A percentile compares a stretch with the other conserved stretches of the same genome.
phyloP scores from a whole-genome alignment of 2,888 invertebrate species.

The Megamerina dolium region DNA sequence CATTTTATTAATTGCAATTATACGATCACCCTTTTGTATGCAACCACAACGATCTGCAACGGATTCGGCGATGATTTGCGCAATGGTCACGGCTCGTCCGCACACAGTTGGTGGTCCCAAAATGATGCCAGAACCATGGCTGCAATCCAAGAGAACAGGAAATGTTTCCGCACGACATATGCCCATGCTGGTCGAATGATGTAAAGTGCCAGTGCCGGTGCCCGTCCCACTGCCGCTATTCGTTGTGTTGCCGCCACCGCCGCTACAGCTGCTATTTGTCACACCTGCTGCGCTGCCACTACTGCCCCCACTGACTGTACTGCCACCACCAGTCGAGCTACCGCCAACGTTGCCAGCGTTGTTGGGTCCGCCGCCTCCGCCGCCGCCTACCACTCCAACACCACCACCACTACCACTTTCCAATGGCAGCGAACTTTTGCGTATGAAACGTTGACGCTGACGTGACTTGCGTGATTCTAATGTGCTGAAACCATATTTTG shows the following conservation, averaged over 20 bases:
- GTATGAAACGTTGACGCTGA: conserved; percentile 47
- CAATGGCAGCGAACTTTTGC: conserved; percentile 52
- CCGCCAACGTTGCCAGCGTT: conserved; percentile 19
- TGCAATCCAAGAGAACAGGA: conserved; percentile 48
- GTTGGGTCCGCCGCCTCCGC: conserved; percentile 15
- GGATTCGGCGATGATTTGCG: conserved; percentile 44
- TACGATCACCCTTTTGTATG: conserved; percentile 73
- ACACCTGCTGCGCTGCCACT: conserved; percentile 49
- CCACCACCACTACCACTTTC: conserved; percentile 24
- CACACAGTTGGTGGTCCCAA: conserved; percentile 37
- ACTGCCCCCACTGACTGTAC: conserved; percentile 32
- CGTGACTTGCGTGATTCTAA: conserved; percentile 53
- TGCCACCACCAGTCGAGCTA: conserved; percentile 18
- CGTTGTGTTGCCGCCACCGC: conserved; percentile 35
- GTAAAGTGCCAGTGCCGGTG: conserved; percentile 22
- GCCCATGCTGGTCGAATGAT: conserved; percentile 37
- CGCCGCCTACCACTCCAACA: conserved; percentile 8
- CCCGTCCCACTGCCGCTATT: conserved; percentile 30
- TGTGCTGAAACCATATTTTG: conserved; percentile 55
- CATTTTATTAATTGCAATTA: conserved; percentile 78
- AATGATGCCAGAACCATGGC: conserved; percentile 47
- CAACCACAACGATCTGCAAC: conserved; percentile 61
- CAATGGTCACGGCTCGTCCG: conserved; percentile 43
- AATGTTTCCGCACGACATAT: conserved; percentile 48
- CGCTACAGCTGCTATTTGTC: conserved; percentile 5